Evolutionary conservation across 2,797 vertebrate species (phyloP).

Genomic region (Alosa sapidissima): DNA sequence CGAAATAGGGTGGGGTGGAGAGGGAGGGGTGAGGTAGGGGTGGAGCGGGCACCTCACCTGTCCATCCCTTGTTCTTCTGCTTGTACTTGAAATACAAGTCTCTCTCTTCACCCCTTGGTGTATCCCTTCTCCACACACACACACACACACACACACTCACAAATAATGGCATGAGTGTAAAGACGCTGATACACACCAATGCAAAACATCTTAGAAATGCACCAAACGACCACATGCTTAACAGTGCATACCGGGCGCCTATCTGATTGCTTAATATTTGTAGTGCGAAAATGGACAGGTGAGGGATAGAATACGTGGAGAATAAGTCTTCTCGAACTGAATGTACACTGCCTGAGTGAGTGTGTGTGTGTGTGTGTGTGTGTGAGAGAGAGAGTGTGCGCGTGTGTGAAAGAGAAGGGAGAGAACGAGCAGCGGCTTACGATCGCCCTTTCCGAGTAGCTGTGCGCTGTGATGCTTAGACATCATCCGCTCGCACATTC

Average conservation of each 20-base stretch:
- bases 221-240: neutral
- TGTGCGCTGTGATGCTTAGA: conserved; percentile 12
- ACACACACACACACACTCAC: conserved; percentile 9
- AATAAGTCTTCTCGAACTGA: conserved; percentile 18
- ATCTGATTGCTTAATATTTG: neutral
- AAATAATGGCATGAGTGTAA: neutral
- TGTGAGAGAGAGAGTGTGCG: conserved; percentile 1
- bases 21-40: conserved; percentile 18
- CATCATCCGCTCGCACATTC: neutral
- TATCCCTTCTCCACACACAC: conserved; percentile 12
- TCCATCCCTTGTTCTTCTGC: neutral
- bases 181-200: neutral
- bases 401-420: conserved; percentile 4
- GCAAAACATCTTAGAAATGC: neutral
- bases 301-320: neutral
- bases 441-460: conserved; percentile 30
- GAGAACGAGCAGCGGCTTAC: conserved; percentile 34
- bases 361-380: conserved; percentile 40
- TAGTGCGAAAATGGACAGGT: neutral
- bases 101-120: conserved; percentile 14
- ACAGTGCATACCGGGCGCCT: neutral
- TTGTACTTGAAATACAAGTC: conserved; percentile 3
- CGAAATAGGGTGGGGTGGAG: conserved; percentile 52
- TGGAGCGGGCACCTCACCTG: conserved; percentile 44
- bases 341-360: conserved; percentile 33